A percentile compares a stretch with the other conserved stretches of the same genome.
Evolutionary conservation across 1,140 invertebrate species (phyloP).

Genomic region (Caenorhabditis inopinata): DNA sequence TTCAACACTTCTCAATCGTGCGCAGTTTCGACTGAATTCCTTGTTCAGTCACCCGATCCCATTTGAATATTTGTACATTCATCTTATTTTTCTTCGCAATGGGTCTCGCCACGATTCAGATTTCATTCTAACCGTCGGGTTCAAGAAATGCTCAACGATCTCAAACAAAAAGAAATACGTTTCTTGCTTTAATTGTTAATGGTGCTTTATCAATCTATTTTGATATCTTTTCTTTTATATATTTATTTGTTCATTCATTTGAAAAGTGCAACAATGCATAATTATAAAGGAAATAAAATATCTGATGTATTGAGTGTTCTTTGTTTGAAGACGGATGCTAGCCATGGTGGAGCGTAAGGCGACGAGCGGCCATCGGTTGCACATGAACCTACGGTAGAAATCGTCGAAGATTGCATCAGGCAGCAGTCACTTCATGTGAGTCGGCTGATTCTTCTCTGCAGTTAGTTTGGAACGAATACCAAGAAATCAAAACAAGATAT

Average conservation of each 20-base stretch:
- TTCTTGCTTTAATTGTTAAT: constrained; percentile 10
- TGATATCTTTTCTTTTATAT: not conserved
- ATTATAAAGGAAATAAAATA: not conserved
- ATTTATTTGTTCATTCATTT: not conserved
- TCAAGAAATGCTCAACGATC: constrained; percentile 4
- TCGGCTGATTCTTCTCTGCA: constrained; percentile 28
- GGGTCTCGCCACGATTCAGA: constrained; percentile 29
- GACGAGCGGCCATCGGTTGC: not conserved
- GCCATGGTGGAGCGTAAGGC: not conserved
- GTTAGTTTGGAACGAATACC: not conserved
- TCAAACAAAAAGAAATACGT: not conserved
- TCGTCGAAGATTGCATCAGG: constrained; percentile 17
- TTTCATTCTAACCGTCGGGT: not conserved
- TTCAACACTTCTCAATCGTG: constrained; percentile 21
- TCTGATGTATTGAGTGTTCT: constrained; percentile 1
- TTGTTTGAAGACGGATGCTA: not conserved
- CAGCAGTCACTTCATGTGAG: constrained; percentile 14
- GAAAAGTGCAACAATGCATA: not conserved
- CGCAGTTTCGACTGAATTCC: constrained; percentile 1
- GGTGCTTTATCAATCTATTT: not conserved
- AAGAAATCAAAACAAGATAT: not conserved
- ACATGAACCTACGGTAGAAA: constrained; percentile 4
- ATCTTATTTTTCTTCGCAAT: not conserved
- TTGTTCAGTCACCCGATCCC: not conserved
- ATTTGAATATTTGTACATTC: constrained; percentile 27